A percentile compares a stretch with the other conserved stretches of the same genome.
Evolutionary conservation across 2,113 vertebrate genomes (phyloP).

Genomic region (Penelope pileata): DNA sequence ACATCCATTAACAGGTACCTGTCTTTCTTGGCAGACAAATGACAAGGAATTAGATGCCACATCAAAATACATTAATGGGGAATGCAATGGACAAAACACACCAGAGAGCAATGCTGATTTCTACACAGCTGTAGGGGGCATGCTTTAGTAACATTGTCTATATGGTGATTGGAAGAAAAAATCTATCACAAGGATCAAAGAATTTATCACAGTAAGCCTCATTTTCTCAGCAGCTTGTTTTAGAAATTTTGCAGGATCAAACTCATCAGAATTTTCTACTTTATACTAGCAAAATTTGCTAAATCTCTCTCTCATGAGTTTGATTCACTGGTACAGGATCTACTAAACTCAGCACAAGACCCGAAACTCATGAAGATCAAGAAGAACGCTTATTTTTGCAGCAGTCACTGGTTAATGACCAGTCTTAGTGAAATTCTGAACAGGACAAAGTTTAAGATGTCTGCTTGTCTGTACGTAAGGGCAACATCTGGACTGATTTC

Average conservation of each 20-base stretch:
- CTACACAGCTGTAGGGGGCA: neutral
- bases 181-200: neutral
- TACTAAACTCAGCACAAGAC: neutral
- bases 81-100: neutral
- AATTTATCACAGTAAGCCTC: neutral
- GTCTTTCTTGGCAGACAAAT: neutral
- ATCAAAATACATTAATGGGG: neutral
- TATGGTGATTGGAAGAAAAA: neutral
- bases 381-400: neutral
- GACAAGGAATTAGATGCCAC: neutral
- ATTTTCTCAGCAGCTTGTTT: neutral
- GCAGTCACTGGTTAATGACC: neutral
- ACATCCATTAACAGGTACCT: neutral
- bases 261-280: neutral
- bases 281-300: neutral
- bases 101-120: neutral
- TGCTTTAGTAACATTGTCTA: neutral
- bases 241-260: neutral
- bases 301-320: neutral
- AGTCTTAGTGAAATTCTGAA: neutral
- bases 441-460: neutral
- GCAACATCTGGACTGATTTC: neutral
- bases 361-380: neutral
- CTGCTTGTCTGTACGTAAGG: neutral
- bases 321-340: neutral